phyloP scores from a whole-genome alignment of 1,140 invertebrate species.

The Pseudachorutes palmiensis region DNA sequence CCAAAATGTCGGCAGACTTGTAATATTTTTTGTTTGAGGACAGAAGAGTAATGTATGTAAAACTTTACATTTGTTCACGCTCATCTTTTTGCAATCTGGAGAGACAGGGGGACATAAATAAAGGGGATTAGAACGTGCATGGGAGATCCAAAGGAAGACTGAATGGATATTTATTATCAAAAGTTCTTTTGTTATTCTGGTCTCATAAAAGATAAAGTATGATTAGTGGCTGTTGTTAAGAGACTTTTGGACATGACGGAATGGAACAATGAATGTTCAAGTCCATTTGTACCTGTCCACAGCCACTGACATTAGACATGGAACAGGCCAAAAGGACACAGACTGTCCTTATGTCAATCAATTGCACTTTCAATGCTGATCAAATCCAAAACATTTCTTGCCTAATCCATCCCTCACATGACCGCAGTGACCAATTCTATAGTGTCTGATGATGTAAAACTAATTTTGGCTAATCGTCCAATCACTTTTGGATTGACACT shows the following conservation, averaged over 20 bases:
- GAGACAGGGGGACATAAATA: not conserved
- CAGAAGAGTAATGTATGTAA: not conserved
- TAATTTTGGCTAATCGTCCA: too few species aligned
- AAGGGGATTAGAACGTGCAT: not conserved
- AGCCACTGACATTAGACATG: not conserved
- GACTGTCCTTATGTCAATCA: too few species aligned
- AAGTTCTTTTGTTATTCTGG: not conserved
- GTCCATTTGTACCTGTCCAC: not conserved
- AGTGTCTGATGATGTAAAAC: too few species aligned
- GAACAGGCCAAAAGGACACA: not conserved
- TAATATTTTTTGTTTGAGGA: too few species aligned
- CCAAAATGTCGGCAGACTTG: too few species aligned
- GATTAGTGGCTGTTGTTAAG: not conserved
- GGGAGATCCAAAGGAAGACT: not conserved
- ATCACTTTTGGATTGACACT: too few species aligned
- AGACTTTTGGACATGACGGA: slow-evolving; percentile 1
- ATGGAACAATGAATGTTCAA: not conserved
- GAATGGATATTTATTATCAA: not conserved
- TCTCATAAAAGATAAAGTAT: slow-evolving; percentile 2
- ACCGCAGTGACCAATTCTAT: too few species aligned
- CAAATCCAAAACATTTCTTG: too few species aligned
- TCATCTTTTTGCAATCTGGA: not conserved
- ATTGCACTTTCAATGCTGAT: too few species aligned
- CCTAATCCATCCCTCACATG: too few species aligned
- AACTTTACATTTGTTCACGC: not conserved